Percentiles rank a stretch among this genome's conserved stretches.
Conservation (phyloP, 2,888 invertebrate species). For the Rhogogaster chlorosoma region DNA sequence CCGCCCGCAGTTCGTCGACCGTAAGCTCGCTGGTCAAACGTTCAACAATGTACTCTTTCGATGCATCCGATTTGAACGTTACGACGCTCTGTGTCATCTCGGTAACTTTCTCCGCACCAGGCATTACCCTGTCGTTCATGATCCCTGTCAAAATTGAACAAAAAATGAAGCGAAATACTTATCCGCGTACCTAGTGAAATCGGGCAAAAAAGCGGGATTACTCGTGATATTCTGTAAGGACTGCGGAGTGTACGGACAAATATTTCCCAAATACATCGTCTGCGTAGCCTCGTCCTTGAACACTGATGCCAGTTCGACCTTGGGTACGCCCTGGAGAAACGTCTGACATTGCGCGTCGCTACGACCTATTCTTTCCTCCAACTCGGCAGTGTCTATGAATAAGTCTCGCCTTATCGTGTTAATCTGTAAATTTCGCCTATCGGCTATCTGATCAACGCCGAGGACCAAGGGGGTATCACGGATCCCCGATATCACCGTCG, state of each 20-base stretch:
- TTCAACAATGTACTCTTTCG: slow-evolving; percentile 10
- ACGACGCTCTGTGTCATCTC: slow-evolving; percentile 57
- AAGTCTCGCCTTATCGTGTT: slow-evolving; percentile 53
- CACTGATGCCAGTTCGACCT: slow-evolving; percentile 59
- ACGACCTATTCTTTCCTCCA: slow-evolving; percentile 45
- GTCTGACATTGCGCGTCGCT: slow-evolving; percentile 63
- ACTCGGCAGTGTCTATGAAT: slow-evolving; percentile 58
- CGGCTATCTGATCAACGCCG: slow-evolving; percentile 57
- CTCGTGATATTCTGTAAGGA: slow-evolving; percentile 62
- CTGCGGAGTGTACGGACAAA: slow-evolving; percentile 53
- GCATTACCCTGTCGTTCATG: slow-evolving; percentile 60
- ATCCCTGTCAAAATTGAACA: slow-evolving; percentile 52
- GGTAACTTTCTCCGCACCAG: slow-evolving; percentile 56
- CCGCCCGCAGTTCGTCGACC: neutral
- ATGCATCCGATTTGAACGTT: slow-evolving; percentile 51
- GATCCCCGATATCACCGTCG: slow-evolving; percentile 58
- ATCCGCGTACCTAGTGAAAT: neutral
- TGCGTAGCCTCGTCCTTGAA: slow-evolving; percentile 64
- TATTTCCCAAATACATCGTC: slow-evolving; percentile 65
- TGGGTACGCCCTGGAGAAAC: slow-evolving; percentile 63
- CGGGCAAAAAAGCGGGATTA: slow-evolving; percentile 47
- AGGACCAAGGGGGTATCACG: slow-evolving; percentile 55
- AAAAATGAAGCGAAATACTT: neutral
- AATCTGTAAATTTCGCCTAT: slow-evolving; percentile 55
- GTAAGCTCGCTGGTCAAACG: slow-evolving; percentile 28